Base-by-base conservation (phyloP, 2,888 invertebrate genomes). In the Leucophenga maculata region DNA sequence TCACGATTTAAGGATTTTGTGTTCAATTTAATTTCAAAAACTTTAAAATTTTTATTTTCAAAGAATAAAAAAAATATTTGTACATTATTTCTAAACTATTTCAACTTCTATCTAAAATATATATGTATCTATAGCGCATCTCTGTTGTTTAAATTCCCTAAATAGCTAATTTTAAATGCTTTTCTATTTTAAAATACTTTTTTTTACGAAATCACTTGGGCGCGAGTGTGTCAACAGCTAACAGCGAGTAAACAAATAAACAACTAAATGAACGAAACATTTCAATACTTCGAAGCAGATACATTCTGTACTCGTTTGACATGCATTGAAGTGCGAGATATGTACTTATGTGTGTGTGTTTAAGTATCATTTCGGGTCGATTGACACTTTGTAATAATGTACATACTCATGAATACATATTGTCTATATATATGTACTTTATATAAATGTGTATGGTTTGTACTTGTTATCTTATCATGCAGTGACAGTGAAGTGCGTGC, bases 381-480 rank as follows among this genome's bases (percentile, higher is more conserved):
- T 77, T 66, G 77, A 77, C 74, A 73, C 39, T 72, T 66, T 70
- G 72, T 65, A 69, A 69, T 70, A 39, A 68, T 31, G 55, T 66
- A 20, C 44, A 31, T 52, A 46, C 20, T 13, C 16, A 32, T 31
- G n/a, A n/a, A 39, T 39, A 39, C 18, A 44, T 66, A 66, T n/a
- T 39, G 39, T 66, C 26, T 65, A 54, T 18, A 62, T 62, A 62
- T 18, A 52, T 32, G 9, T 39, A 39, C n/a, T 39, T 16, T 59
- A 59, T 9, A 13, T 32, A 1, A 26, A 44, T 39, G 48, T 16
- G 22, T 16, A 73, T 71, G 75, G 71, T 65, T 69, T 65, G 67
- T 62, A n/a, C 44, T 31, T 55, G 72, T 75, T 77, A 77, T 77
- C 77, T 77, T 77, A 77, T 77, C 77, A n/a, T 68, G 13, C 18